Percentiles rank a stretch among this genome's conserved stretches.
phyloP scores from a whole-genome alignment of 1,140 invertebrate genomes.

The Onthophagus taurus region DNA sequence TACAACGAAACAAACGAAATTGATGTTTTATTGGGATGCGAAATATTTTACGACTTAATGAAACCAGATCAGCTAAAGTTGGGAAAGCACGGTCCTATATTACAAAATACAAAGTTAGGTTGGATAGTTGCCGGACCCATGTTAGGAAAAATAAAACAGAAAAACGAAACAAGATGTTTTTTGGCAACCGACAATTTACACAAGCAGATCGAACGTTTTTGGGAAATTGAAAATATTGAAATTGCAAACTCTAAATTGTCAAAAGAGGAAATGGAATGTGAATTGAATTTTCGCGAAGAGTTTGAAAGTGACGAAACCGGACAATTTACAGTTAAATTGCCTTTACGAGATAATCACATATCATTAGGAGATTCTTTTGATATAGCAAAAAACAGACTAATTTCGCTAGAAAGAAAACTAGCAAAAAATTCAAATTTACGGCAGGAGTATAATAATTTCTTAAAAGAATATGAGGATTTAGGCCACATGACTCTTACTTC shows the following conservation, averaged over 20 bases:
- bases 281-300: slow-evolving; percentile 8
- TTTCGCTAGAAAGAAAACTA: slow-evolving; percentile 29
- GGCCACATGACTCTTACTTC: slow-evolving; percentile 21
- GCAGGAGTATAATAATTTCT: slow-evolving; percentile 23
- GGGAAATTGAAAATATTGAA: slow-evolving; percentile 16
- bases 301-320: slow-evolving; percentile 20
- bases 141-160: too few species aligned
- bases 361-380: slow-evolving; percentile 26
- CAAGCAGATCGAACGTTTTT: slow-evolving; percentile 12
- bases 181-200: not conserved
- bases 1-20: too few species aligned
- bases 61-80: too few species aligned
- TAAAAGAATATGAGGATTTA: slow-evolving; percentile 26
- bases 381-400: slow-evolving; percentile 16
- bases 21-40: too few species aligned
- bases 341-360: slow-evolving; percentile 19
- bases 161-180: too few species aligned
- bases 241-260: slow-evolving; percentile 21
- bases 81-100: too few species aligned
- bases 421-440: slow-evolving; percentile 7
- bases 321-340: slow-evolving; percentile 28
- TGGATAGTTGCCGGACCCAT: slow-evolving; percentile 27
- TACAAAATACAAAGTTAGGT: slow-evolving; percentile 32
- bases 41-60: too few species aligned
- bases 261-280: not conserved